phyloP scores from a whole-genome alignment of 2,888 invertebrate species.

The Leucozona laternaria region DNA sequence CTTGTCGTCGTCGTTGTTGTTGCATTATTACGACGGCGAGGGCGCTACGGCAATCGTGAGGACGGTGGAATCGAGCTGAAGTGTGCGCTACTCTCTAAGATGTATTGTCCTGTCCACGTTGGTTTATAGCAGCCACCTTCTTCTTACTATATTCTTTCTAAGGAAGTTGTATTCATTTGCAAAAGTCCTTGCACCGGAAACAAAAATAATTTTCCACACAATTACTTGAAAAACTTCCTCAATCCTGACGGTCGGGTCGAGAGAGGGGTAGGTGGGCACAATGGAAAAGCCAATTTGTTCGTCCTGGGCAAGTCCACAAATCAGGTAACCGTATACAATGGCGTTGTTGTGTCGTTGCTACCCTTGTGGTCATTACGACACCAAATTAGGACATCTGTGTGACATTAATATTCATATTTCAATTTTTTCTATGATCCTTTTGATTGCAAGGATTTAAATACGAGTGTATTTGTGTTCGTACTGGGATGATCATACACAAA shows the following conservation, averaged over 20 bases:
- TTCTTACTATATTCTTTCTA: constrained; percentile 18
- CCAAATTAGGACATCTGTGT: constrained; percentile 70
- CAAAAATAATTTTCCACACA: constrained; percentile 70
- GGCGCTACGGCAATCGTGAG: neutral
- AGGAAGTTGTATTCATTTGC: constrained; percentile 50
- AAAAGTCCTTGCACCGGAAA: constrained; percentile 65
- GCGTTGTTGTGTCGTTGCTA: constrained; percentile 4
- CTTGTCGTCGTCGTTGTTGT: neutral
- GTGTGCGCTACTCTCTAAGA: constrained; percentile 31
- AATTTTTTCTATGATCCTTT: constrained; percentile 47
- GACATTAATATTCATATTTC: constrained; percentile 70
- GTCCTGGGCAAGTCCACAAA: constrained; percentile 38
- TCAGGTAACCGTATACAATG: constrained; percentile 30
- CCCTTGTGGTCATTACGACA: constrained; percentile 27
- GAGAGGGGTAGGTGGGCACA: neutral
- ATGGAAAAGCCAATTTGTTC: constrained; percentile 55
- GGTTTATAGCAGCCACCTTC: constrained; percentile 63
- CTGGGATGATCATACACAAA: constrained; percentile 33
- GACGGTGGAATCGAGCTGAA: neutral
- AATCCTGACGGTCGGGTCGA: neutral
- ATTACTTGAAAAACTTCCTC: constrained; percentile 60
- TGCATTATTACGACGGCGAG: neutral
- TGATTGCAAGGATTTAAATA: constrained; percentile 26
- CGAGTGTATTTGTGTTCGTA: constrained; percentile 8
- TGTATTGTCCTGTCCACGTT: constrained; percentile 66